These are phyloP conservation scores for Drosophila paranaensis DNA, from an alignment of 2,888 invertebrate genomes.

Conservation along the genomic window DNA sequence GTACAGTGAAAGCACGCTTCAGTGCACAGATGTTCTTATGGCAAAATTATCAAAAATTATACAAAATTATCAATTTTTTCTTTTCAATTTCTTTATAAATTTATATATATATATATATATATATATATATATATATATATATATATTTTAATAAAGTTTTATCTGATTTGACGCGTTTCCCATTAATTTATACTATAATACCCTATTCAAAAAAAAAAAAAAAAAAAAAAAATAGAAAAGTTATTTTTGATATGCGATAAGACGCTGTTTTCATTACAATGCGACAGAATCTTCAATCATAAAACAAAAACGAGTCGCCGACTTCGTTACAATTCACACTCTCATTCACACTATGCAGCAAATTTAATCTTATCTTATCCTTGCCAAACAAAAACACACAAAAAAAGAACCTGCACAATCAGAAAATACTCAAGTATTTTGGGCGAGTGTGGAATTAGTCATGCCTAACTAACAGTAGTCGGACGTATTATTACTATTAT, in stretches of 20 bases:
- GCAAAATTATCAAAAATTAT: background rate
- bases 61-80: background rate
- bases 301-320: background rate
- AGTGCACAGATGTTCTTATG: background rate
- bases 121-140: background rate
- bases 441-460: conserved; percentile 41
- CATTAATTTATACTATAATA: background rate
- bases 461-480: conserved; percentile 20
- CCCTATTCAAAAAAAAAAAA: background rate
- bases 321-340: conserved; percentile 7
- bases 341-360: conserved; percentile 4
- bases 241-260: conserved; percentile 26
- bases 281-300: conserved; percentile 22
- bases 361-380: conserved; percentile 71
- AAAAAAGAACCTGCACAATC: conserved; percentile 58
- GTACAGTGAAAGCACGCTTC: conserved; percentile 8
- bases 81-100: background rate
- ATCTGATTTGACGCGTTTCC: background rate
- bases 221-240: too few species aligned
- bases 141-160: too few species aligned
- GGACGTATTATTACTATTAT: conserved; percentile 6
- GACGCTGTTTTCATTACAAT: conserved; percentile 23
- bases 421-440: conserved; percentile 33
- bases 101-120: background rate
- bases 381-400: conserved; percentile 32